Base-by-base conservation (phyloP, 1,140 invertebrate species). In the Trigoniulus corallinus region DNA sequence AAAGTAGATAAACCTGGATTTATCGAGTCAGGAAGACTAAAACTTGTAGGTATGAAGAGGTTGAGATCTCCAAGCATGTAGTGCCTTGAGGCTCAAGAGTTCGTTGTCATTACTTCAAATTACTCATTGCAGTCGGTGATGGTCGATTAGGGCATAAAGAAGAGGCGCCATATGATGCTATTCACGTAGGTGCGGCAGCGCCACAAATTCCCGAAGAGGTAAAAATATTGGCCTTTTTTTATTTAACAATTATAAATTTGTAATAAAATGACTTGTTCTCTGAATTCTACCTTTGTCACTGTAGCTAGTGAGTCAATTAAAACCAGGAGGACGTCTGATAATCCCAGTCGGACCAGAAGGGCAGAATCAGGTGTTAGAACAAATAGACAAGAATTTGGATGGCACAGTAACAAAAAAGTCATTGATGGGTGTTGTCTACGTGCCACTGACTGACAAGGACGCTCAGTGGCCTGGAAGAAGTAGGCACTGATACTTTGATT, bases 401-500 rank as follows among this genome's bases (percentile, higher is more conserved):
- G 92, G 92, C 12, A 72, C 76, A 41, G 74, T 95, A 13, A 72
- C 71, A n/a, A 72, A 79, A 46, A 83, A 79, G 58, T 75, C 77
- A 18, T 68, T 98, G 0, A 95, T 98, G 86, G 87, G 88, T 27
- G 95, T 98, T 0, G 82, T 94, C 47, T 98, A 94, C 70, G 94
- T 98, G 23, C 94, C 94, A 1, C 71, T 98, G 15, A 98, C 94
- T 2, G 91, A 94, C 65, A 84, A 81, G 67, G 73, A 79, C 20
- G 67, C 73, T 52, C 86, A 89, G 60, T 75, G 72, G 72, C 72
- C 74, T 48, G 68, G 59, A 53, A 65, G 65, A 65, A 56, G 50
- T 39, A 13, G 18, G 18, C 37, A 39, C n/a, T n/a, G n/a, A n/a
- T n/a, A n/a, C n/a, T n/a, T n/a, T 27, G 18, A 47, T 21, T 47